Evolutionary conservation across 2,888 invertebrate species (phyloP), one percentile per base, ranked within the genome.

Genomic region (Gortyna flavago): DNA sequence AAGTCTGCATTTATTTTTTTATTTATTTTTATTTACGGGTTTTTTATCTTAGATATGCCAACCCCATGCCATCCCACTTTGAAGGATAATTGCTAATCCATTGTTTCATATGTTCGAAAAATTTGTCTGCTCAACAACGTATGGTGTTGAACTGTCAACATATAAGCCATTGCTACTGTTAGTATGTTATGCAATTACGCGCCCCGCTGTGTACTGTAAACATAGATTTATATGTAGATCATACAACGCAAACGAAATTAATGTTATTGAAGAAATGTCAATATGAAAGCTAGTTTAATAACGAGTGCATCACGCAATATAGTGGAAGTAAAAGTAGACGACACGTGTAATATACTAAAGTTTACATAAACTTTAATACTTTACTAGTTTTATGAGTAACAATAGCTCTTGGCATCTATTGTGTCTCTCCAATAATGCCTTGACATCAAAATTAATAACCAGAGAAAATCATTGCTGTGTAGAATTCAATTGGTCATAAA

Each of bases 361-460:
- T 48, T 59, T 2, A 35, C n/a, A 32, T 69, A 65, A 44, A 64
- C 25, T 75, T 51, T 62, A 44, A 57, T 51, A 32, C 9, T 21
- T 35, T 25, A 29, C 18, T 62, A 72, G 1, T 44, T 77, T 44
- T 38, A 51, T 68, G 18, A 77, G 54, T 57, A 67, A 66, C 54
- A 79, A 79, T 75, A 68, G 65, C 29, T 65, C 61, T 80, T 78
- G 75, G 72, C 57, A 75, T 71, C 74, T 81, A 75, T 80, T 81
- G 70, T 81, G 62, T 78, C 57, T 71, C 44, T 71, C 67, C 66
- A 74, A 70, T 51, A 80, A 32, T 57, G 41, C 87, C 90, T 88
- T 90, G 91, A 90, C 89, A 89, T 89, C 74, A 80, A 89, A 89
- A 87, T 85, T 79, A 82, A 82, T 83, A 69, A 80, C 79, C 75